Percentiles rank a stretch among this genome's conserved stretches.
Evolutionary conservation across 2,797 vertebrate species (phyloP).

Genomic region (Distichodus sexfasciatus): DNA sequence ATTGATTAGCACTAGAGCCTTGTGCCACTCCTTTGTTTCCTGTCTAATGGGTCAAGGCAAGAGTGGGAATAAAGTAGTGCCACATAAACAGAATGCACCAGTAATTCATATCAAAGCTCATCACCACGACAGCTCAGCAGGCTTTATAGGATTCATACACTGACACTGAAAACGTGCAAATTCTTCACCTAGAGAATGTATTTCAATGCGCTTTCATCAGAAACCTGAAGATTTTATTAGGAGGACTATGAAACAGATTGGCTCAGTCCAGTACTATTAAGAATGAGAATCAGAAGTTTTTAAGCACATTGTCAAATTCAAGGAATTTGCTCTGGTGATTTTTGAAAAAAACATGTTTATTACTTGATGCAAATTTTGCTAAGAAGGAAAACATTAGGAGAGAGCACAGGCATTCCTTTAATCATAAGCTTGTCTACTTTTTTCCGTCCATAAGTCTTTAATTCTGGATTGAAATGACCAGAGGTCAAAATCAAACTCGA

Average conservation of each 20-base stretch:
- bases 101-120: background rate
- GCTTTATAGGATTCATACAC: background rate
- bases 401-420: too few species aligned
- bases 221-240: background rate
- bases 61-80: background rate
- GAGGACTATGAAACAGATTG: background rate
- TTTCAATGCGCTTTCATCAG: conserved; percentile 14
- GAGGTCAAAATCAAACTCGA: too few species aligned
- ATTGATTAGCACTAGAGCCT: conserved; percentile 18
- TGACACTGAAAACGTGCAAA: background rate
- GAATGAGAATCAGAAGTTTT: background rate
- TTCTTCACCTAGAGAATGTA: background rate
- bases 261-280: background rate
- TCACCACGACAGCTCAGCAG: conserved; percentile 4
- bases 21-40: conserved; percentile 15
- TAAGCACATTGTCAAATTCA: too few species aligned
- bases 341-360: too few species aligned
- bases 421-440: too few species aligned
- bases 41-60: background rate
- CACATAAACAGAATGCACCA: background rate
- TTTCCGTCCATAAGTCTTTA: too few species aligned
- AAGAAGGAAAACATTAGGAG: too few species aligned
- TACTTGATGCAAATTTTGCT: too few species aligned
- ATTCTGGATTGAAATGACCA: too few species aligned
- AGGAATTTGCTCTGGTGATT: too few species aligned